Evolutionary conservation across 2,888 invertebrate genomes (phyloP).

Genomic region (Tenthredo scrophulariae): DNA sequence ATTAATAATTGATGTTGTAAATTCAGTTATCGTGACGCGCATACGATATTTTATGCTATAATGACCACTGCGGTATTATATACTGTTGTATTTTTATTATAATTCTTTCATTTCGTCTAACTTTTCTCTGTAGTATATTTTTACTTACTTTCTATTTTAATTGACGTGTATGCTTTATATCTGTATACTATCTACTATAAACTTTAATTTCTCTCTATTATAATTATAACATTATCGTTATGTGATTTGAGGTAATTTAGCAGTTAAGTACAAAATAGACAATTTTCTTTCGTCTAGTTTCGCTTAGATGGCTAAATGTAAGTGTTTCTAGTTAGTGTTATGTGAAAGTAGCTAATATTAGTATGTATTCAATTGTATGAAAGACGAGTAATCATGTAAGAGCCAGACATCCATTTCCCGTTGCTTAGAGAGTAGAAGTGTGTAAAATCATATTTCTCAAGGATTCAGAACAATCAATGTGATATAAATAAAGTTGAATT

Average conservation of each 20-base stretch:
- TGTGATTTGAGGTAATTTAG: background rate
- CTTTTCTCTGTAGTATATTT: background rate
- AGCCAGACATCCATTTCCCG: background rate
- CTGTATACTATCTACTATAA: background rate
- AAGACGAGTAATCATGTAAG: background rate
- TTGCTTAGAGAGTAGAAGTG: background rate
- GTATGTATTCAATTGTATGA: background rate
- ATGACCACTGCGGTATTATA: background rate
- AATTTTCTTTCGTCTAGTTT: background rate
- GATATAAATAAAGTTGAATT: background rate
- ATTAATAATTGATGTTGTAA: conserved; percentile 6
- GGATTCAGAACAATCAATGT: background rate
- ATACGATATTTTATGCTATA: background rate
- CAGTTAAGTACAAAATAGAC: background rate
- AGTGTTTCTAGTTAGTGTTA: background rate
- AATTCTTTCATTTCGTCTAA: background rate
- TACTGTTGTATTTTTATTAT: background rate
- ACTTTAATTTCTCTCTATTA: background rate
- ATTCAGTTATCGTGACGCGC: background rate
- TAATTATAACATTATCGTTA: background rate
- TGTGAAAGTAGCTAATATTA: background rate
- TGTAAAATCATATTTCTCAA: background rate
- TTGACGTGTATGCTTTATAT: background rate
- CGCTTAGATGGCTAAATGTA: background rate
- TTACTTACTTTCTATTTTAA: background rate